Conservation (phyloP, 2,797 vertebrate species). For the Eulemur coronatus region DNA sequence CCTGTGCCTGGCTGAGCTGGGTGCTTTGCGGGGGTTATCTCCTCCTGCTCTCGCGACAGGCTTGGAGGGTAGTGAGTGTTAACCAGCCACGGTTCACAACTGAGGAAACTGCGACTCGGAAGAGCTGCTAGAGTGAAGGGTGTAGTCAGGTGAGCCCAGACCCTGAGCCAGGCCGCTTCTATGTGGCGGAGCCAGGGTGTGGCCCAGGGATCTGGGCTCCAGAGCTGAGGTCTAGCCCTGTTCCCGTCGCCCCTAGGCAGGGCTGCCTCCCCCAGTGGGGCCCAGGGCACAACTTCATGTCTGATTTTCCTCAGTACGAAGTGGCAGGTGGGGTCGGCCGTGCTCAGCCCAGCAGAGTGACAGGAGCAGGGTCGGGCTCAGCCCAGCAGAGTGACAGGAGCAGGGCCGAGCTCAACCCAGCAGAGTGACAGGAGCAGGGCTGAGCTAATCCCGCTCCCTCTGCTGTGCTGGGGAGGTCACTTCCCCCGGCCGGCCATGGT, state of each 20-base stretch:
- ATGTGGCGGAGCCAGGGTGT: background rate
- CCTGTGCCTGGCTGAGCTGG: background rate
- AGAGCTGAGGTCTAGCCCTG: background rate
- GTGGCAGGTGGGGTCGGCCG: background rate
- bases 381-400: background rate
- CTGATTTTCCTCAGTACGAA: background rate
- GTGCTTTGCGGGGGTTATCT: fast-evolving
- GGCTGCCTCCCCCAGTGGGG: fast-evolving
- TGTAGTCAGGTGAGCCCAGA: fast-evolving
- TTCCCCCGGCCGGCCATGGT: background rate
- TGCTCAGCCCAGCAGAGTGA: no score
- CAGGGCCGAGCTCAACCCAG: background rate
- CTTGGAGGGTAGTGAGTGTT: background rate
- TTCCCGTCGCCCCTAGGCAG: background rate
- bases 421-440: background rate
- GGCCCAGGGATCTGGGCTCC: fast-evolving
- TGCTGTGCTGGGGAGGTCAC: background rate
- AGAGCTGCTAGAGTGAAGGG: background rate
- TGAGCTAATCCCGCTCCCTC: background rate
- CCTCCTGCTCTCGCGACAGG: fast-evolving
- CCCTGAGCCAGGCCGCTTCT: background rate
- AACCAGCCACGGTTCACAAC: fast-evolving
- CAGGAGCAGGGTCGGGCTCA: background rate
- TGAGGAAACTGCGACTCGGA: background rate
- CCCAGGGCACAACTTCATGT: fast-evolving